Conservation (phyloP, 1,140 invertebrate species). For the Mactra quadrangularis region DNA sequence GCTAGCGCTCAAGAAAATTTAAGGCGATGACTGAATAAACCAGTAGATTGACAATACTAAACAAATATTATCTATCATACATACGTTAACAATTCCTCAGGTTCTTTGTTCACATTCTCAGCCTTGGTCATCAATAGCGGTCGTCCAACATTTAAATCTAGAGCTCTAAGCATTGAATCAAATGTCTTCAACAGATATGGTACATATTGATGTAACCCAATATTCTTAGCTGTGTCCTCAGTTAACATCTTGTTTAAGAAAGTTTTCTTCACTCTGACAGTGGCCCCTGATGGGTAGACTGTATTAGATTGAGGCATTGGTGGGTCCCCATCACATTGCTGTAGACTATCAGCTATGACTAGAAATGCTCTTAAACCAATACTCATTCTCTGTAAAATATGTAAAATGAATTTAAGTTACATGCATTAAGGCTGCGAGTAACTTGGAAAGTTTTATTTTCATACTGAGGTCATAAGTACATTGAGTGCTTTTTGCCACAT, state of each 20-base stretch:
- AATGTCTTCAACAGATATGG: conserved; percentile 97
- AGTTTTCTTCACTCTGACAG: conserved; percentile 96
- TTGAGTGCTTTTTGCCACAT: too few relatives aligned
- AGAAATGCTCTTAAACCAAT: conserved; percentile 97
- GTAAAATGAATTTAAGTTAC: neutral
- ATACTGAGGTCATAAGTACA: too few relatives aligned
- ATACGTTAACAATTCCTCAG: conserved; percentile 96
- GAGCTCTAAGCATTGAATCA: conserved; percentile 96
- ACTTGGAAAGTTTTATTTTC: too few relatives aligned
- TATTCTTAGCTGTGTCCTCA: conserved; percentile 96
- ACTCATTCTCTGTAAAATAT: conserved; percentile 93
- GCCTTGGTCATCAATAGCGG: conserved; percentile 98
- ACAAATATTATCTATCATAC: too few relatives aligned
- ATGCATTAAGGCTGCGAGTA: too few relatives aligned
- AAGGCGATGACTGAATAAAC: too few relatives aligned
- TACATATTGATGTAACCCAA: conserved; percentile 98
- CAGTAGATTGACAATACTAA: too few relatives aligned
- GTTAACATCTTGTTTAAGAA: conserved; percentile 82
- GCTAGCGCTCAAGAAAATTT: too few relatives aligned
- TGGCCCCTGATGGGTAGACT: conserved; percentile 96
- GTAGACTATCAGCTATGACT: conserved; percentile 98
- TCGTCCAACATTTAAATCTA: conserved; percentile 98
- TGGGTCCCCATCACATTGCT: conserved; percentile 99
- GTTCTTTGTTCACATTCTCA: conserved; percentile 98
- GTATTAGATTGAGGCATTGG: conserved; percentile 98